phyloP scores from a whole-genome alignment of 2,113 vertebrate species.

The Cyanoliseus patagonus region DNA sequence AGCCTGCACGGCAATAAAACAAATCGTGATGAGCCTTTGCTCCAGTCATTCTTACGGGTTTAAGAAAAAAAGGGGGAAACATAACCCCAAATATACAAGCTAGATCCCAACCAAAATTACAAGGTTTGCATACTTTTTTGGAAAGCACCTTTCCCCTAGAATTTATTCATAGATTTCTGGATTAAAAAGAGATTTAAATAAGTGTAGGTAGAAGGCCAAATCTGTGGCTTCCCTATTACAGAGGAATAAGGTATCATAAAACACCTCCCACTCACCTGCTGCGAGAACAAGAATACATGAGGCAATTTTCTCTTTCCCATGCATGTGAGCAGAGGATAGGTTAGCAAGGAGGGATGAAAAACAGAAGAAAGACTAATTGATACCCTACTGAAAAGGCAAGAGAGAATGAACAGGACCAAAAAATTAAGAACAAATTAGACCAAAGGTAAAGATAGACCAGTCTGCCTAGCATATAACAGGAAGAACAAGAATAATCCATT shows the following conservation, averaged over 20 bases:
- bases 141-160: neutral
- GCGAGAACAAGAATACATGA: slow-evolving; percentile 20
- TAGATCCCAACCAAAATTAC: neutral
- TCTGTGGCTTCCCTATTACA: slow-evolving; percentile 45
- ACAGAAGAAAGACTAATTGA: slow-evolving; percentile 5
- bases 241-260: slow-evolving; percentile 49
- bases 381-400: neutral
- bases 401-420: neutral
- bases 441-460: neutral
- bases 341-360: neutral
- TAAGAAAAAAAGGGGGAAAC: neutral
- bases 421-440: neutral
- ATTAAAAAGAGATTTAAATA: slow-evolving; percentile 15
- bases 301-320: slow-evolving; percentile 25
- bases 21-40: neutral
- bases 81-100: neutral
- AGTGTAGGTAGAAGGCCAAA: slow-evolving; percentile 3
- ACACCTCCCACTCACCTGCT: slow-evolving; percentile 57
- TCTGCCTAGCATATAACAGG: neutral
- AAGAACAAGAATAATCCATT: neutral
- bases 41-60: neutral
- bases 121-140: neutral
- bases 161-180: neutral
- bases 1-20: neutral
- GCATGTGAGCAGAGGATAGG: slow-evolving; percentile 30